Conservation (phyloP, 2,797 vertebrate species). For the Rhinatrema bivittatum region DNA sequence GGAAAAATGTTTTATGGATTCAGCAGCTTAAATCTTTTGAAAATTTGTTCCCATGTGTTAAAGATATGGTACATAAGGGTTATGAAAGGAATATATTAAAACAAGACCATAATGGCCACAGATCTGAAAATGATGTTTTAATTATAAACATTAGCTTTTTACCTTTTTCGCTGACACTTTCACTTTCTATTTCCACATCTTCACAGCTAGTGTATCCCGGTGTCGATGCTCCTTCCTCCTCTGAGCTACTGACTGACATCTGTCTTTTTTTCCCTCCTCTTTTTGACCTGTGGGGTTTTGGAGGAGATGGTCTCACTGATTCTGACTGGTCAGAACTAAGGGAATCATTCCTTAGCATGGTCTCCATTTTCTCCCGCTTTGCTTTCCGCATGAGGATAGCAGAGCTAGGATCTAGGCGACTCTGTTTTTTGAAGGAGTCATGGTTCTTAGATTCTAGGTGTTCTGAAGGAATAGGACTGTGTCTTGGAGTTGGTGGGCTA, state of each 20-base stretch:
- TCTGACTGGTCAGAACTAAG: conserved; percentile 96
- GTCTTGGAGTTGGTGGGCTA: conserved; percentile 57
- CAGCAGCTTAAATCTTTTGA: no score
- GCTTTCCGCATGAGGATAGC: conserved; percentile 70
- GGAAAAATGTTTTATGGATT: no score
- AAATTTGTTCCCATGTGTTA: no score
- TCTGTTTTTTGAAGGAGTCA: conserved; percentile 74
- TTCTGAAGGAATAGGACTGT: conserved; percentile 58
- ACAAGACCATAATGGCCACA: no score
- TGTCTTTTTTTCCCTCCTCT: conserved; percentile 86
- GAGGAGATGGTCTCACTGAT: conserved; percentile 85
- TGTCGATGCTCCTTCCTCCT: conserved; percentile 96
- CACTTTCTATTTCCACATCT: conserved; percentile 95
- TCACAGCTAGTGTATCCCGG: conserved; percentile 98
- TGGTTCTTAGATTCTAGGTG: conserved; percentile 75
- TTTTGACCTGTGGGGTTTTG: conserved; percentile 85
- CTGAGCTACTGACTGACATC: conserved; percentile 98
- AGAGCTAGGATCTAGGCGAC: conserved; percentile 71
- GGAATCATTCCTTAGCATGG: conserved; percentile 89
- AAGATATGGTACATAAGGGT: no score
- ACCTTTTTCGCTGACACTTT: conserved; percentile 96
- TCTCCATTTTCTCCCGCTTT: conserved; percentile 85
- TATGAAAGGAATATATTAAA: no score
- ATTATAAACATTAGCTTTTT: conserved; percentile 26
- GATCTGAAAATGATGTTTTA: no score